phyloP scores from a whole-genome alignment of 2,888 invertebrate species.

The Polyommatus icarus region DNA sequence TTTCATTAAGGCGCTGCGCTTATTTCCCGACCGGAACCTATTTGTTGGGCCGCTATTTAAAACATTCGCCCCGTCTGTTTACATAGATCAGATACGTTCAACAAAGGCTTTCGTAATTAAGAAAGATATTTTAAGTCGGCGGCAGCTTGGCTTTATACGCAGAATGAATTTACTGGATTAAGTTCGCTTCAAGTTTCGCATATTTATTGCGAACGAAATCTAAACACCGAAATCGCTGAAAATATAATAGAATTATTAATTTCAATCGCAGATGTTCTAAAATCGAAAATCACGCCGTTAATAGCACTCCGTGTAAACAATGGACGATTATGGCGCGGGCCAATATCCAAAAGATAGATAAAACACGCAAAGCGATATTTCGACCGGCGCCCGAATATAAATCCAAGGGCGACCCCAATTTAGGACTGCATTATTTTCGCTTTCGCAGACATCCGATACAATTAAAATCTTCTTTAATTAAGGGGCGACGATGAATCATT shows the following conservation, averaged over 20 bases:
- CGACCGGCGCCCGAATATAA: conserved; percentile 66
- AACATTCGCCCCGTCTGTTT: conserved; percentile 77
- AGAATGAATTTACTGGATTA: conserved; percentile 76
- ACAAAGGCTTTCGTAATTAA: conserved; percentile 81
- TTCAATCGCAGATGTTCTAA: conserved; percentile 34
- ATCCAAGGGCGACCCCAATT: conserved; percentile 76
- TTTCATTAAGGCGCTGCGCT: conserved; percentile 73
- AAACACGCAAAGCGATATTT: conserved; percentile 73
- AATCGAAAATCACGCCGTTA: conserved; percentile 41
- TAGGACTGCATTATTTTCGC: conserved; percentile 80
- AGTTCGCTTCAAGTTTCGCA: conserved; percentile 69
- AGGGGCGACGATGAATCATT: conserved; percentile 80
- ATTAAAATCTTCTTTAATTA: conserved; percentile 82
- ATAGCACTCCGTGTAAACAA: conserved; percentile 43
- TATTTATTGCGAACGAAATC: conserved; percentile 45
- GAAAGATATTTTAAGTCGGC: conserved; percentile 79
- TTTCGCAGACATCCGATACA: conserved; percentile 81
- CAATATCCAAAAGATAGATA: conserved; percentile 53
- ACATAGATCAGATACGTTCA: conserved; percentile 81
- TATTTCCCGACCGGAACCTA: conserved; percentile 75
- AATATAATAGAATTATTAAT: conserved; percentile 38
- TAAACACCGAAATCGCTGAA: conserved; percentile 37
- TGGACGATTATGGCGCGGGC: conserved; percentile 43
- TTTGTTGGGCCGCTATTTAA: conserved; percentile 78
- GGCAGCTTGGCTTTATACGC: conserved; percentile 78